Percentiles rank a stretch among this genome's conserved stretches.
phyloP scores from a whole-genome alignment of 2,888 invertebrate genomes.

The Ochropacha duplaris region DNA sequence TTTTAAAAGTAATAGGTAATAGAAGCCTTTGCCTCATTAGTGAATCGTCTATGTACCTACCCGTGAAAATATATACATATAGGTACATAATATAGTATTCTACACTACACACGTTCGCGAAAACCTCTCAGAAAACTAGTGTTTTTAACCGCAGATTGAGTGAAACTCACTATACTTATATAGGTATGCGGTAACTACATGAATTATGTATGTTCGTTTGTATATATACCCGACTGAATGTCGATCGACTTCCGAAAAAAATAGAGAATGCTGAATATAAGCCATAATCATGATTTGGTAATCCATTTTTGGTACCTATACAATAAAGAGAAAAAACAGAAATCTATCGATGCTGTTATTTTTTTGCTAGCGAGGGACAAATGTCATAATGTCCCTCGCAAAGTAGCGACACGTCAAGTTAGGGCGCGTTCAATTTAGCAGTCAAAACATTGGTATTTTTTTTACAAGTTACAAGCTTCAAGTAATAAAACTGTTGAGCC shows the following conservation, averaged over 20 bases:
- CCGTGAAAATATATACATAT: neutral
- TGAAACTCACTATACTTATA: constrained; percentile 50
- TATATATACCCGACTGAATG: constrained; percentile 33
- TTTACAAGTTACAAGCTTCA: neutral
- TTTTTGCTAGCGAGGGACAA: constrained; percentile 20
- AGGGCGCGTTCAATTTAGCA: neutral
- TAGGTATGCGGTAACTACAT: constrained; percentile 53
- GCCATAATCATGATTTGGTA: too few relatives aligned
- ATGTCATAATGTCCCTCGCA: constrained; percentile 17
- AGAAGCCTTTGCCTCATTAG: too few relatives aligned
- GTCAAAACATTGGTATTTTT: neutral
- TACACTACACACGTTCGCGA: neutral
- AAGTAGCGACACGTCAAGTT: neutral
- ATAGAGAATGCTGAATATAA: neutral
- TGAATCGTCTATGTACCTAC: too few relatives aligned
- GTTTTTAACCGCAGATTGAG: constrained; percentile 28
- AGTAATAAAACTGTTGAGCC: constrained; percentile 7
- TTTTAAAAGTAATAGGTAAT: too few relatives aligned
- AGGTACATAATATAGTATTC: neutral
- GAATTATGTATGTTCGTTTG: constrained; percentile 44
- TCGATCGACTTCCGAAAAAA: constrained; percentile 47
- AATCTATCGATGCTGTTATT: too few relatives aligned
- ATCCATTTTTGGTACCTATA: too few relatives aligned
- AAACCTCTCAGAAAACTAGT: constrained; percentile 2
- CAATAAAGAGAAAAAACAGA: too few relatives aligned